Base-by-base conservation (phyloP, 2,113 vertebrate genomes). In the Otus sunia region DNA sequence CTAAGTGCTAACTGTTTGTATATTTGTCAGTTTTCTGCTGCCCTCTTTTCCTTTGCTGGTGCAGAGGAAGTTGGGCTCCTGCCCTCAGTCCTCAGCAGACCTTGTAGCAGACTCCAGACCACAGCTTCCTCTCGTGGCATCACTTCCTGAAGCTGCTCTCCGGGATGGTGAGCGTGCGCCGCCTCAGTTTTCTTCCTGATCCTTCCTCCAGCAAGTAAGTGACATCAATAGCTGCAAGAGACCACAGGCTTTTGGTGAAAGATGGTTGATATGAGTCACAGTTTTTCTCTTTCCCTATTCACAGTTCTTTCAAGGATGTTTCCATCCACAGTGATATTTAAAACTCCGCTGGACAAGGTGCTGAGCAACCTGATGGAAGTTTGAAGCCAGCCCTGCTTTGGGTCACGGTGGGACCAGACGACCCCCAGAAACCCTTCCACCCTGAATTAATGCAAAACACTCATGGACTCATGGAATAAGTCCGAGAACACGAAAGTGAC, bases 171-270 rank as follows among this genome's bases (percentile, higher is more conserved):
- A 99, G 99, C 0, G 99, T 99, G 95, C 99, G 98, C n/a, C 99
- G 98, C 92, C 99, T 98, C 64, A 99, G 97, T 73, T 99, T 98
- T 47, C 99, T 97, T 27, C 99, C 99, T 0, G 99, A 99, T 8
- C 99, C 99, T 96, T 99, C 99, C 97, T 99, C 99, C 80, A 99
- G 98, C 96, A 99, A 98, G 95, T 99, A 99, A 12, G 99, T 99
- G 98, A 99, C 99, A n/a, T 99, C 99, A 32, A 99, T 99, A 92
- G 99, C 99, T 99, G 98, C 92, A 96, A 95, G 11, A 96, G 73
- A 97, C 49, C 64, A 90, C n/a, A 88, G 43, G 78, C 3, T 39
- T 39, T 11, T 7, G 74, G 63, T 71, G 22, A 67, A n/a, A 37
- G n/a, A 19, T 23, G 45, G 34, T 1, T 0, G 27, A 56, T 0